A percentile compares a stretch with the other conserved stretches of the same genome.
Conservation (phyloP, 2,888 invertebrate species). For the Brachyopa scutellaris region DNA sequence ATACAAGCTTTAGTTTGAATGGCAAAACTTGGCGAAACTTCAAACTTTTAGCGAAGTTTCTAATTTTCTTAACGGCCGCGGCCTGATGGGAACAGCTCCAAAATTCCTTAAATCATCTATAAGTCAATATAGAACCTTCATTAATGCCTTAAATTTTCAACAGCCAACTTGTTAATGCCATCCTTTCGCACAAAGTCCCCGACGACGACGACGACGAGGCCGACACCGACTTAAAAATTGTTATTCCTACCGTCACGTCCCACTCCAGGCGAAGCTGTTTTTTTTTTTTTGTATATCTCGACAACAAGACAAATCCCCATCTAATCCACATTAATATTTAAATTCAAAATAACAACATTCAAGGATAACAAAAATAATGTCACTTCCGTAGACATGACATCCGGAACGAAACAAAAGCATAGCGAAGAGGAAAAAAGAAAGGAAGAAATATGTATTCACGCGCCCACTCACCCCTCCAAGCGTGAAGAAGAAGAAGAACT, state of each 20-base stretch:
- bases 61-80: too few species aligned
- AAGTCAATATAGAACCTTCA: too few species aligned
- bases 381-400: slow-evolving; percentile 39
- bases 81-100: not conserved
- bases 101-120: not conserved
- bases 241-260: not conserved
- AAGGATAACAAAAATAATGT: slow-evolving; percentile 50
- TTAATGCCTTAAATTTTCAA: not conserved
- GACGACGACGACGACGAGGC: too few species aligned
- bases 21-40: too few species aligned
- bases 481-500: slow-evolving; percentile 26
- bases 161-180: not conserved
- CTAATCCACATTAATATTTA: slow-evolving; percentile 49
- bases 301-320: slow-evolving; percentile 35
- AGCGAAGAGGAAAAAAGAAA: too few species aligned
- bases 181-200: not conserved
- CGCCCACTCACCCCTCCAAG: not conserved
- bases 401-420: not conserved
- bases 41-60: too few species aligned
- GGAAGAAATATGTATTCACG: not conserved
- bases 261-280: not conserved
- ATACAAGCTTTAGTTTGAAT: too few species aligned
- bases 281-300: not conserved
- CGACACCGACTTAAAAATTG: not conserved
- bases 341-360: slow-evolving; percentile 37